Evolutionary conservation across 2,888 invertebrate genomes (phyloP).

Genomic region (Clanis bilineata): DNA sequence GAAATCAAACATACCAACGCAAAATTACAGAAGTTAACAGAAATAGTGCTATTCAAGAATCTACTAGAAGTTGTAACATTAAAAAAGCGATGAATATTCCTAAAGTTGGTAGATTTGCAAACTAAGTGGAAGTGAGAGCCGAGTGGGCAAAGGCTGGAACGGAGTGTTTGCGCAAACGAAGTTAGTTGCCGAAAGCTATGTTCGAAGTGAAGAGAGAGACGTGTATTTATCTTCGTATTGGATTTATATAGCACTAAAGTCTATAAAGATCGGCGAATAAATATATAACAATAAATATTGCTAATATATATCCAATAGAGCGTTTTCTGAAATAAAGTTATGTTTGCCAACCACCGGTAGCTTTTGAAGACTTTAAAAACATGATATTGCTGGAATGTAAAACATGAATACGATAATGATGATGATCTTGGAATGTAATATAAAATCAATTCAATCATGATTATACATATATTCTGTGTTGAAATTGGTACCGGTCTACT

Average conservation of each 20-base stretch:
- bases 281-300: too few relatives aligned
- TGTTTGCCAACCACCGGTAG: too few relatives aligned
- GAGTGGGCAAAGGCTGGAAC: conserved; percentile 53
- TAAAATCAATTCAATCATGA: too few relatives aligned
- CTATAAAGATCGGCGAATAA: too few relatives aligned
- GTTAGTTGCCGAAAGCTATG: conserved; percentile 43
- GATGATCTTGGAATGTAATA: too few relatives aligned
- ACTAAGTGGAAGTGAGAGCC: conserved; percentile 52
- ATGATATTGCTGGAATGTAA: too few relatives aligned
- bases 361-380: too few relatives aligned
- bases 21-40: neutral
- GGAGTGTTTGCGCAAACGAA: conserved; percentile 62
- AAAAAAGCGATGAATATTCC: conserved; percentile 14
- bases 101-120: conserved; percentile 36
- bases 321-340: too few relatives aligned
- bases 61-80: conserved; percentile 8
- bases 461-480: too few relatives aligned
- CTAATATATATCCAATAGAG: too few relatives aligned
- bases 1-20: neutral
- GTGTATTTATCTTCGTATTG: conserved; percentile 59
- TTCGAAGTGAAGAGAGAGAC: conserved; percentile 32
- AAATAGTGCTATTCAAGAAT: neutral
- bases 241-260: conserved; percentile 56
- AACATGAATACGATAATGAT: too few relatives aligned
- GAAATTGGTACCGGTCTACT: too few relatives aligned